phyloP scores from a whole-genome alignment of 2,797 vertebrate species.

The Botia almorhae region DNA sequence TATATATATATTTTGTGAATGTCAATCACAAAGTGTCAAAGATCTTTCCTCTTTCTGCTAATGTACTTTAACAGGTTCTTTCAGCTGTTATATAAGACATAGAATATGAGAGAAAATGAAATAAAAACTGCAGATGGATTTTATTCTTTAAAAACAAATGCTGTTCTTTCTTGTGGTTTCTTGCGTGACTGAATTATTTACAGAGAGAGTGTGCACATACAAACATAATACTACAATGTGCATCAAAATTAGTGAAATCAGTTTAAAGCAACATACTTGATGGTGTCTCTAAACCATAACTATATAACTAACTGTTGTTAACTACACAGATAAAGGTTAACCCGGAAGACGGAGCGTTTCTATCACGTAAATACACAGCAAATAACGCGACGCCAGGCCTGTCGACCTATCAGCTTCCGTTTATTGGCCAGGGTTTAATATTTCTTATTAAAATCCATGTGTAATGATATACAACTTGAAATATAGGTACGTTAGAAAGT shows the following conservation, averaged over 20 bases:
- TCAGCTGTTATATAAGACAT: slow-evolving; percentile 65
- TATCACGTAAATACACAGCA: slow-evolving; percentile 57
- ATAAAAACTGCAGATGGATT: slow-evolving; percentile 65
- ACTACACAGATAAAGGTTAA: background rate
- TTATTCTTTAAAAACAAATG: slow-evolving; percentile 65
- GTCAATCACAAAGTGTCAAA: slow-evolving; percentile 84
- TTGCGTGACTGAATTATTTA: slow-evolving; percentile 46
- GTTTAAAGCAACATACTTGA: background rate
- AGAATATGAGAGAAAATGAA: slow-evolving; percentile 60
- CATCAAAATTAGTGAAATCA: background rate
- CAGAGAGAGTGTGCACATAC: background rate
- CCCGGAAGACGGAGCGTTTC: slow-evolving; percentile 24
- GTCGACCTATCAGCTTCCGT: slow-evolving; percentile 57
- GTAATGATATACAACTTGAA: background rate
- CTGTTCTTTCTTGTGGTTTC: slow-evolving; percentile 77
- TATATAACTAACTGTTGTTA: too few relatives aligned
- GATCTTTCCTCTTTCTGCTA: slow-evolving; percentile 70
- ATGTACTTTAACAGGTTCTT: slow-evolving; percentile 73
- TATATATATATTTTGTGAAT: slow-evolving; percentile 82
- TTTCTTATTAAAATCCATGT: background rate
- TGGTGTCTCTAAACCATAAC: background rate
- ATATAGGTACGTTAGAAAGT: slow-evolving; percentile 31
- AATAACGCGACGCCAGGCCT: background rate
- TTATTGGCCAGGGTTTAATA: slow-evolving; percentile 25
- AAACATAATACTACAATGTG: too few relatives aligned